Percentiles rank a stretch among this genome's conserved stretches.
Evolutionary conservation across 2,888 invertebrate genomes (phyloP).

Genomic region (Ecliptopera silaceata): DNA sequence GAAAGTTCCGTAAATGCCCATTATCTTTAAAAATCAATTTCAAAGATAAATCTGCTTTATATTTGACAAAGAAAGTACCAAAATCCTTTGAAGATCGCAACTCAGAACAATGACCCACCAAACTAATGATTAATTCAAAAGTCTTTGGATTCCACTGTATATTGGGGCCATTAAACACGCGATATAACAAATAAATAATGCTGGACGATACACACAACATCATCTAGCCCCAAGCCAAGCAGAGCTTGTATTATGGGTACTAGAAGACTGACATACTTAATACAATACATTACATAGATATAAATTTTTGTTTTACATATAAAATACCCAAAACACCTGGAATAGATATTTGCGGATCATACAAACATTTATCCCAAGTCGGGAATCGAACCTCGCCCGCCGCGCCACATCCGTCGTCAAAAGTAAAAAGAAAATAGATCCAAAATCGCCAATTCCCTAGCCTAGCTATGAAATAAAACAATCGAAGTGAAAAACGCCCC

Average conservation of each 20-base stretch:
- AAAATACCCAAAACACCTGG: no score
- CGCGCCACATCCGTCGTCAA: no score
- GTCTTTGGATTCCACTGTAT: slow-evolving; percentile 63
- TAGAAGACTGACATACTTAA: no score
- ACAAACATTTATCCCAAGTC: no score
- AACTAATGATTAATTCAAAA: slow-evolving; percentile 80
- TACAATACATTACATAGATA: no score
- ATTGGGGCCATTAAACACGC: slow-evolving; percentile 50
- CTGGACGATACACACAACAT: no score
- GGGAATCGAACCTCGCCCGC: no score
- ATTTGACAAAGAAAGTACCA: slow-evolving; percentile 51
- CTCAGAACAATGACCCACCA: slow-evolving; percentile 67
- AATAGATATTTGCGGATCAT: no score
- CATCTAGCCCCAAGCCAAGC: no score
- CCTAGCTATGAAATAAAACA: slow-evolving; percentile 73
- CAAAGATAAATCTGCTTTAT: slow-evolving; percentile 70
- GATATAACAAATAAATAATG: slow-evolving; percentile 11
- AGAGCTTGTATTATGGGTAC: no score
- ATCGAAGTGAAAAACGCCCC: slow-evolving; percentile 74
- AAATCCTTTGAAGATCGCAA: slow-evolving; percentile 63
- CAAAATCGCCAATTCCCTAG: slow-evolving; percentile 42
- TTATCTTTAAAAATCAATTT: slow-evolving; percentile 51
- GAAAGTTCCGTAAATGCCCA: not conserved
- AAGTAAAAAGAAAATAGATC: no score
- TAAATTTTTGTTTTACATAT: no score